phyloP scores from a whole-genome alignment of 2,113 vertebrate species.

The Limanda limanda region DNA sequence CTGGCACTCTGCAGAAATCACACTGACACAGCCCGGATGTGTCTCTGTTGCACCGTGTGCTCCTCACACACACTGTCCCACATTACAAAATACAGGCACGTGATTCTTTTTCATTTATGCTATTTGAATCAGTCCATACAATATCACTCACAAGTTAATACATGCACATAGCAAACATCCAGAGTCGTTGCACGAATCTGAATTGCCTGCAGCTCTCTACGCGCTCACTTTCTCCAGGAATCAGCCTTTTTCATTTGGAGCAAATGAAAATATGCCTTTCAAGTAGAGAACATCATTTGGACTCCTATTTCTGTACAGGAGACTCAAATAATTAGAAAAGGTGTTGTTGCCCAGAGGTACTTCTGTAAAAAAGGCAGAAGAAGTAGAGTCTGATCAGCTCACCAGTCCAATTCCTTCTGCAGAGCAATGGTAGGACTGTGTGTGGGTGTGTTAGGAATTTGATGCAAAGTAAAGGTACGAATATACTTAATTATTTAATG shows the following conservation, averaged over 20 bases:
- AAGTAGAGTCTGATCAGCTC: conserved; percentile 32
- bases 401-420: conserved; percentile 5
- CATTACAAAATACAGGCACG: conserved; percentile 1
- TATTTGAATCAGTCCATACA: conserved; percentile 20
- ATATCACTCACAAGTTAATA: conserved; percentile 17
- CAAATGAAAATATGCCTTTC: conserved; percentile 70
- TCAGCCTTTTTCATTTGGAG: conserved; percentile 64
- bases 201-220: conserved; percentile 59
- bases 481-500: too few species aligned
- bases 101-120: conserved; percentile 8
- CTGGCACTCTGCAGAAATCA: conserved; percentile 2
- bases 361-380: conserved; percentile 22
- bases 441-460: not conserved
- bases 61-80: conserved; percentile 19
- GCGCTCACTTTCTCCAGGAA: conserved; percentile 55
- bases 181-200: conserved; percentile 48
- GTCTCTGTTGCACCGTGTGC: not conserved
- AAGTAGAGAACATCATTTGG: conserved; percentile 62
- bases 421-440: conserved; percentile 1
- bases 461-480: not conserved
- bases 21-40: not conserved
- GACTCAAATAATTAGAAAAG: conserved; percentile 61
- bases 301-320: conserved; percentile 56
- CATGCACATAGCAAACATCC: conserved; percentile 32
- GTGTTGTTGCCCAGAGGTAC: conserved; percentile 40